Base-by-base conservation (phyloP, 1,140 invertebrate genomes). In the Ylistrum balloti region DNA sequence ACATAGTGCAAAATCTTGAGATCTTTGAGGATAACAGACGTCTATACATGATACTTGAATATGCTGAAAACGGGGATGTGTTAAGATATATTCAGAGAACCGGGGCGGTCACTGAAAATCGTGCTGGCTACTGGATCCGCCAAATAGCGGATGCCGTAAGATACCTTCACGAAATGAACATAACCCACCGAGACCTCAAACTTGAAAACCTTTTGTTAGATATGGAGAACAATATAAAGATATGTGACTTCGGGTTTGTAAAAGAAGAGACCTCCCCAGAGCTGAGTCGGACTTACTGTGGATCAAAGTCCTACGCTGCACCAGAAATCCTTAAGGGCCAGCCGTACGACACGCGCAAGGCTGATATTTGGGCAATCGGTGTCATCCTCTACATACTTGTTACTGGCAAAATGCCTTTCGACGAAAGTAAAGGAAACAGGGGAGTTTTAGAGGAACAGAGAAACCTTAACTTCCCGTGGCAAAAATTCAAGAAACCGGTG, bases 151-250 rank as follows among this genome's bases (percentile, higher is more conserved):
- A 95, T 85, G 98, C 98, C 0, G 96, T 99, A 0, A 97, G 98
- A 86, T 99, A 99, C 95, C 96, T 99, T 9, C 98, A 99, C 94
- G 97, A 97, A 35, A 97, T 98, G 93, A 98, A 98, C 92, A 98
- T 99, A 88, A 98, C 98, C 0, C 98, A 99, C 94, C 97, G 98
- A 38, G 97, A 98, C 95, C 94, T 98, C 11, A 99, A 99, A 96
- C 98, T 98, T 94, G 98, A 99, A 96, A 99, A 99, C 95, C 98
- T 99, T 90, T 96, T 99, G 9, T 96, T 99, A 0, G 98, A 98
- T 2, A 97, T 97, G 88, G 97, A 97, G 48, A 98, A 97, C 92
- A 98, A 98, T 95, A 98, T 98, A 0, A 98, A 99, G 95, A 96
- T 99, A 33, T 98, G 98, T 0, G 98, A 99, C 96, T 99, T 99